Percentiles rank a stretch among this genome's conserved stretches.
Evolutionary conservation across 2,113 vertebrate species (phyloP).

Genomic region (Acanthisitta chloris): DNA sequence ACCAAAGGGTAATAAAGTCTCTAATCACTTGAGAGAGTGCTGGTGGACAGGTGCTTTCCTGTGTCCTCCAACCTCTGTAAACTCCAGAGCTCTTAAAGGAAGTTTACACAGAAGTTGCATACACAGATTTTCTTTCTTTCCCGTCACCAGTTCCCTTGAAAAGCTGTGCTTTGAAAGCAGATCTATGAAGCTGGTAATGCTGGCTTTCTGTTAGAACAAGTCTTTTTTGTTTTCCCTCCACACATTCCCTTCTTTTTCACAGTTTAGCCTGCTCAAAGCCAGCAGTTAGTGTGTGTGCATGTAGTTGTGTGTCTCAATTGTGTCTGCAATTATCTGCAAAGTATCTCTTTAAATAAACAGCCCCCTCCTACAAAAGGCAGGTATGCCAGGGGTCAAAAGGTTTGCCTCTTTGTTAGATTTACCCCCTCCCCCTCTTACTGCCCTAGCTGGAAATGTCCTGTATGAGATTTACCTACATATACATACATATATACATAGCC

Average conservation of each 20-base stretch:
- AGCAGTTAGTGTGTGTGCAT: neutral
- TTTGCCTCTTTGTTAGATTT: slow-evolving; percentile 6
- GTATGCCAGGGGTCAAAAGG: slow-evolving; percentile 27
- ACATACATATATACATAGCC: neutral
- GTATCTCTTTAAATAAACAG: slow-evolving; percentile 54
- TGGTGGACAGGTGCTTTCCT: slow-evolving; percentile 21
- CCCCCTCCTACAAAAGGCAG: slow-evolving; percentile 12
- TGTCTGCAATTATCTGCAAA: neutral
- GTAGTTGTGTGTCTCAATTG: neutral
- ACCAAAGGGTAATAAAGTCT: slow-evolving; percentile 8
- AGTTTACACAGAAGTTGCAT: slow-evolving; percentile 25
- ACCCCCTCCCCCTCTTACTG: neutral
- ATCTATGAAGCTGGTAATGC: neutral
- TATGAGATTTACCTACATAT: neutral
- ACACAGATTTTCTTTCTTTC: neutral
- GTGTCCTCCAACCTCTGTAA: neutral
- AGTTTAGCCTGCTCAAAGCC: neutral
- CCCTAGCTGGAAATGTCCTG: neutral
- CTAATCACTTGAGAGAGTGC: neutral
- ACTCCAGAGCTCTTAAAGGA: neutral
- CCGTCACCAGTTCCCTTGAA: neutral
- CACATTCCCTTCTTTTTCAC: neutral
- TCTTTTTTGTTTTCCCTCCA: rapidly evolving
- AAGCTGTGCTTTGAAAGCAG: neutral
- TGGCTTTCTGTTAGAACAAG: neutral